Percentiles rank a stretch among this genome's conserved stretches.
phyloP scores from a whole-genome alignment of 2,797 vertebrate genomes.

The Craterocephalus amniculus region DNA sequence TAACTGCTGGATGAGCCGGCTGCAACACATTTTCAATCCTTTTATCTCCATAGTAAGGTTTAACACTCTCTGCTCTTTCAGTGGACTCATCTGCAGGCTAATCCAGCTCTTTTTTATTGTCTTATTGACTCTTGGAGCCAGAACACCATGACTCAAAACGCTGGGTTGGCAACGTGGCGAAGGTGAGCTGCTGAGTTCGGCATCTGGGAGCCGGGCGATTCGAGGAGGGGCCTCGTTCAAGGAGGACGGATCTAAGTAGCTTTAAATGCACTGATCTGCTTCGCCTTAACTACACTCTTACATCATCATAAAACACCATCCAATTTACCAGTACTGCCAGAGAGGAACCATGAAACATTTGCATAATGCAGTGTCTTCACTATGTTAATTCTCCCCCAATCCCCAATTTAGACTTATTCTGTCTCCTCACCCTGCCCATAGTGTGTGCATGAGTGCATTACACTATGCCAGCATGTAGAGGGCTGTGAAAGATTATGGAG shows the following conservation, averaged over 20 bases:
- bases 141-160: conserved; percentile 36
- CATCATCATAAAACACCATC: conserved; percentile 80
- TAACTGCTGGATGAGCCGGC: conserved; percentile 38
- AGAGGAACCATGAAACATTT: conserved; percentile 73
- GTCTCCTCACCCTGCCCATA: conserved; percentile 22
- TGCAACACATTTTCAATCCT: conserved; percentile 55
- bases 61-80: conserved; percentile 52
- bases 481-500: conserved; percentile 64
- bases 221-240: conserved; percentile 1
- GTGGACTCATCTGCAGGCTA: conserved; percentile 53
- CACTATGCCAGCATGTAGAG: conserved; percentile 42
- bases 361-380: conserved; percentile 79
- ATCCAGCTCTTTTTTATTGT: conserved; percentile 58
- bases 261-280: conserved; percentile 68
- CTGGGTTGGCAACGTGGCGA: conserved; percentile 38
- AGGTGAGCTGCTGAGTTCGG: conserved; percentile 22
- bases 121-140: conserved; percentile 47
- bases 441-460: conserved; percentile 59
- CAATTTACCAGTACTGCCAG: conserved; percentile 73
- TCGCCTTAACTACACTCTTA: conserved; percentile 71
- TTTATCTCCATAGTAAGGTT: conserved; percentile 56
- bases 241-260: conserved; percentile 57
- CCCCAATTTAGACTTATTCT: conserved; percentile 50
- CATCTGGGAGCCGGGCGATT: conserved; percentile 30
- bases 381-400: conserved; percentile 69